Conservation (phyloP, 2,797 vertebrate species). For the Myotis myotis region DNA sequence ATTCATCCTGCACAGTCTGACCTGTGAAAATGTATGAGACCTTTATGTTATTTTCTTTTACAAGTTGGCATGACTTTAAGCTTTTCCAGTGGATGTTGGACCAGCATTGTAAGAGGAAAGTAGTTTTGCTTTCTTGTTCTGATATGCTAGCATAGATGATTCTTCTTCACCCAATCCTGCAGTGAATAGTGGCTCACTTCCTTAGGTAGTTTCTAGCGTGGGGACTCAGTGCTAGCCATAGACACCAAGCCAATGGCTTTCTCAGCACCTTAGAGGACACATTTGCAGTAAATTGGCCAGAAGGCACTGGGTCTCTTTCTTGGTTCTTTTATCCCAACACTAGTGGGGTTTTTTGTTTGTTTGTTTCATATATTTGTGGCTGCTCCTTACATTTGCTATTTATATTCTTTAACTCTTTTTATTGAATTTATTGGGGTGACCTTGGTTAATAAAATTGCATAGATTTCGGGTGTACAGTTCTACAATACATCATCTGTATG, state of each 20-base stretch:
- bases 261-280: neutral
- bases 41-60: neutral
- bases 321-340: neutral
- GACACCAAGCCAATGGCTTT: neutral
- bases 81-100: neutral
- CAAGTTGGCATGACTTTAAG: neutral
- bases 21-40: neutral
- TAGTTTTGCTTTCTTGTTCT: neutral
- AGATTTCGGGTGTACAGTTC: too few relatives aligned
- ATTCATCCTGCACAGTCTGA: neutral
- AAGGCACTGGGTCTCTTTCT: neutral
- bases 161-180: neutral
- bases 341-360: neutral
- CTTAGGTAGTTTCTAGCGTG: neutral
- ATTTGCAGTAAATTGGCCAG: neutral
- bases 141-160: neutral
- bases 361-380: neutral
- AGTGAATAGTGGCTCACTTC: neutral
- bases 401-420: neutral
- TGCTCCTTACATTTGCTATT: neutral
- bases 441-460: too few relatives aligned
- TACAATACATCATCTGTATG: too few relatives aligned
- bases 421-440: too few relatives aligned
- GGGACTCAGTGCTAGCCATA: neutral
- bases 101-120: neutral